phyloP scores from a whole-genome alignment of 2,888 invertebrate species.

The Julus scandinavius region DNA sequence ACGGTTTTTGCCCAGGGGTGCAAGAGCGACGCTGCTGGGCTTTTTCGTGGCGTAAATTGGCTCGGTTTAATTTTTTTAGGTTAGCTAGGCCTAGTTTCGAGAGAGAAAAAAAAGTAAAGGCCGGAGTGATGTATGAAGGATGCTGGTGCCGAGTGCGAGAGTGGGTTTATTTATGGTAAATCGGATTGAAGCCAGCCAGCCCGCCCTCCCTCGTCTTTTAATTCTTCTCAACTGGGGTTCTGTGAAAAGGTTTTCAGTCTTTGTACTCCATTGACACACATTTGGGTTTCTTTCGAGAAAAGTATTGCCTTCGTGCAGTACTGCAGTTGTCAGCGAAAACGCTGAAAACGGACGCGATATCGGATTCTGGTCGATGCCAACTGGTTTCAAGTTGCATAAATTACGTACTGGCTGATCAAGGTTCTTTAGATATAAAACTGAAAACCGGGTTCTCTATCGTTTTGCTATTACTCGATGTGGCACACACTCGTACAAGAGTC shows the following conservation, averaged over 20 bases:
- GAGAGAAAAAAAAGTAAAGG: conserved; percentile 16
- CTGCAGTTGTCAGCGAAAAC: neutral
- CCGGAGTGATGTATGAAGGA: conserved; percentile 25
- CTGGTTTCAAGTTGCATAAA: neutral
- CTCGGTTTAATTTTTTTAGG: neutral
- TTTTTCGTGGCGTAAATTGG: neutral
- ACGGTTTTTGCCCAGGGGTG: neutral
- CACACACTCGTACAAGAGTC: too few species aligned
- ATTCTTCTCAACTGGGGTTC: neutral
- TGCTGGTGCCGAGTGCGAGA: conserved; percentile 40
- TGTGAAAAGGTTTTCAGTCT: conserved; percentile 10
- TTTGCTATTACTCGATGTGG: neutral
- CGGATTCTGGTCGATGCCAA: conserved; percentile 7
- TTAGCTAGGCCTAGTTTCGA: neutral
- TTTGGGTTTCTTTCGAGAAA: neutral
- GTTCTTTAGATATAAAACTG: neutral
- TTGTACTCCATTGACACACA: conserved; percentile 32
- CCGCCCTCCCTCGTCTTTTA: conserved; percentile 20
- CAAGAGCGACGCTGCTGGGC: too few species aligned
- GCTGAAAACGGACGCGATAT: neutral
- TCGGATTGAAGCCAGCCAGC: neutral
- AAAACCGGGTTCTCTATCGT: neutral
- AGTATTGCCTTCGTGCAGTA: neutral
- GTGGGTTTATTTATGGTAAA: conserved; percentile 47
- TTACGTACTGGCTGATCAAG: neutral